Evolutionary conservation across 2,797 vertebrate species (phyloP).

Genomic region (Takifugu rubripes): DNA sequence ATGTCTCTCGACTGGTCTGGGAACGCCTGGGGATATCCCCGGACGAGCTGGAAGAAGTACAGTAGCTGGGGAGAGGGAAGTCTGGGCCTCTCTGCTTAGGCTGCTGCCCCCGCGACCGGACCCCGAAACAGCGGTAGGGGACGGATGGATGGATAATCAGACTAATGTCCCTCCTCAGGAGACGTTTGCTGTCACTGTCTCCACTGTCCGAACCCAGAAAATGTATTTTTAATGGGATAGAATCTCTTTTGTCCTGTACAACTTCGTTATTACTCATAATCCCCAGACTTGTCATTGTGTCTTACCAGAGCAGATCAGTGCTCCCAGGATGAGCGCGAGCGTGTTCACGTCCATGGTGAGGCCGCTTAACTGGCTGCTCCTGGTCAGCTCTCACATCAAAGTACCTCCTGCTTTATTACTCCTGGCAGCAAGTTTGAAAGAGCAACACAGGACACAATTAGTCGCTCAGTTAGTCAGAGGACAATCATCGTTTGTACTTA

Average conservation of each 20-base stretch:
- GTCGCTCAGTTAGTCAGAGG: conserved; percentile 72
- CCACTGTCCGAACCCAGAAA: too few species aligned
- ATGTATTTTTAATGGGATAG: too few species aligned
- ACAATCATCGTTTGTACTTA: conserved; percentile 37
- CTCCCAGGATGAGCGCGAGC: conserved; percentile 55
- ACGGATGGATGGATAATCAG: too few species aligned
- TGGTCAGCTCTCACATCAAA: conserved; percentile 20
- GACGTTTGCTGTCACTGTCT: too few species aligned
- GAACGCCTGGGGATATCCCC: too few species aligned
- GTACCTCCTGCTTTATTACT: conserved; percentile 21
- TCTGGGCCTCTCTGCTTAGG: too few species aligned
- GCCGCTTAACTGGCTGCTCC: conserved; percentile 47
- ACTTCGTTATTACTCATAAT: not conserved
- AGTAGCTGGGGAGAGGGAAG: too few species aligned
- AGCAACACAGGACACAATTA: conserved; percentile 56
- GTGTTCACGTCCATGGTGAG: conserved; percentile 64
- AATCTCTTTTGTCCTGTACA: too few species aligned
- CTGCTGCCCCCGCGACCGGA: too few species aligned
- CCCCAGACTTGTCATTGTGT: not conserved
- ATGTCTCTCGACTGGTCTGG: too few species aligned
- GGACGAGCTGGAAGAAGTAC: too few species aligned
- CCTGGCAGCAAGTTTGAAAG: conserved; percentile 36
- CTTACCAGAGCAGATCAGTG: conserved; percentile 71
- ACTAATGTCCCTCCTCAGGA: not conserved
- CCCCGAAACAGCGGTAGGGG: too few species aligned